Evolutionary conservation across 2,888 invertebrate genomes (phyloP).

Genomic region (Trileptium ribeirensis): DNA sequence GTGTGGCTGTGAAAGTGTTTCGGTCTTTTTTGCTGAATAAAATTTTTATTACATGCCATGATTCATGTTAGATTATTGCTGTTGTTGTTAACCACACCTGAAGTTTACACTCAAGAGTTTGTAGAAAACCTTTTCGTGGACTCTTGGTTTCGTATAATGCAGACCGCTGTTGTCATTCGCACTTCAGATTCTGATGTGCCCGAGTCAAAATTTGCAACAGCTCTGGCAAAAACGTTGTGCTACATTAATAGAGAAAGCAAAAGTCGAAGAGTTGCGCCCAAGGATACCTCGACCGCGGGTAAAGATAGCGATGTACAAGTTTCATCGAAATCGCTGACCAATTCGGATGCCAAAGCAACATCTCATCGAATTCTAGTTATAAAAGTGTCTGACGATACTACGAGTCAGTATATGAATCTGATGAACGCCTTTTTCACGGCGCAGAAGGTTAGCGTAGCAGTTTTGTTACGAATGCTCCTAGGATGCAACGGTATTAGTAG

Average conservation of each 20-base stretch:
- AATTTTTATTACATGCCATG: too few relatives aligned
- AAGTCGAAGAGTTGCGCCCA: neutral
- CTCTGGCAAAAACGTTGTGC: neutral
- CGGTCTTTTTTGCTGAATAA: too few relatives aligned
- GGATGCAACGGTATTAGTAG: too few relatives aligned
- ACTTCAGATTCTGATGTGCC: too few relatives aligned
- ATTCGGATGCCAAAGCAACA: neutral
- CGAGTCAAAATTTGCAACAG: neutral
- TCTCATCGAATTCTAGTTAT: constrained; percentile 54
- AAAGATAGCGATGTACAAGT: neutral
- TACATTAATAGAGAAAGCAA: neutral
- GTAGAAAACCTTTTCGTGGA: too few relatives aligned
- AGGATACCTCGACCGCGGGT: neutral
- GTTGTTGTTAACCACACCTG: too few relatives aligned
- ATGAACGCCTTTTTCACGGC: constrained; percentile 98
- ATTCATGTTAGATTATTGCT: too few relatives aligned
- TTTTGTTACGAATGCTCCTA: too few relatives aligned
- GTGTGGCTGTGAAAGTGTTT: too few relatives aligned
- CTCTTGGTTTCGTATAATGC: too few relatives aligned
- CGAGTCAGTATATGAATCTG: constrained; percentile 92
- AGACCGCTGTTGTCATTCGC: too few relatives aligned
- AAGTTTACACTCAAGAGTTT: too few relatives aligned
- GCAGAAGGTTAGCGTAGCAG: constrained; percentile 63
- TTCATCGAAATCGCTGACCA: neutral
- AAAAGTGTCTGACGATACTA: constrained; percentile 81